phyloP scores from a whole-genome alignment of 1,140 invertebrate genomes.

The Carcinoscorpius rotundicauda region DNA sequence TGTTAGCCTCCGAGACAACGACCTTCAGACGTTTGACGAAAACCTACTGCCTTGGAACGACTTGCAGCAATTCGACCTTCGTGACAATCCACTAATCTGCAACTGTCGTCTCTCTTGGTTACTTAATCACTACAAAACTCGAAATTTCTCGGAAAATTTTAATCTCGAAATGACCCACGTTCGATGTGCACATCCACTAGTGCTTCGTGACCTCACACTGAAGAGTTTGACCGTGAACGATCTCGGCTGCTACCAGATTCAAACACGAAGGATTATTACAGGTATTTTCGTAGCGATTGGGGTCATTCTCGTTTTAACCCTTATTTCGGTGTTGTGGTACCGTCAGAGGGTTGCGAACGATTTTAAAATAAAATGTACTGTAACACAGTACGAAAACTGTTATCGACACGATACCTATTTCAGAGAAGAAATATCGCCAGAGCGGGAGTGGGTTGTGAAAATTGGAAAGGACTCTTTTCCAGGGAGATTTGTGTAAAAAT shows the following conservation, averaged over 20 bases:
- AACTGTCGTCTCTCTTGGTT: slow-evolving; percentile 78
- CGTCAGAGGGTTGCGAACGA: too few relatives aligned
- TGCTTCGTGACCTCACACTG: background rate
- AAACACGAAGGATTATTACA: background rate
- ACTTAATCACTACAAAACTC: background rate
- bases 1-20: slow-evolving; percentile 32
- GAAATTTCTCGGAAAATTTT: background rate
- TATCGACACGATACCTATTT: too few relatives aligned
- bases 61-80: slow-evolving; percentile 38
- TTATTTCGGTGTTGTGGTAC: too few relatives aligned
- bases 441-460: too few relatives aligned
- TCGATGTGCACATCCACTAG: background rate
- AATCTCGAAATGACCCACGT: background rate
- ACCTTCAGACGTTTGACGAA: slow-evolving; percentile 14
- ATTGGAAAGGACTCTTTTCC: too few relatives aligned
- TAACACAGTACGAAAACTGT: too few relatives aligned
- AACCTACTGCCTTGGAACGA: slow-evolving; percentile 16
- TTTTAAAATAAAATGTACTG: too few relatives aligned
- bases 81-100: slow-evolving; percentile 69
- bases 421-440: too few relatives aligned
- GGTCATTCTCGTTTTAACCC: background rate
- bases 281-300: background rate
- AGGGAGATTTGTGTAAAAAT: too few relatives aligned
- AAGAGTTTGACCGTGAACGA: background rate
- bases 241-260: slow-evolving; percentile 1